Percentiles rank a stretch among this genome's conserved stretches.
These are phyloP conservation scores for Thalpophila matura DNA, from an alignment of 2,888 invertebrate genomes.

Conservation along the genomic window DNA sequence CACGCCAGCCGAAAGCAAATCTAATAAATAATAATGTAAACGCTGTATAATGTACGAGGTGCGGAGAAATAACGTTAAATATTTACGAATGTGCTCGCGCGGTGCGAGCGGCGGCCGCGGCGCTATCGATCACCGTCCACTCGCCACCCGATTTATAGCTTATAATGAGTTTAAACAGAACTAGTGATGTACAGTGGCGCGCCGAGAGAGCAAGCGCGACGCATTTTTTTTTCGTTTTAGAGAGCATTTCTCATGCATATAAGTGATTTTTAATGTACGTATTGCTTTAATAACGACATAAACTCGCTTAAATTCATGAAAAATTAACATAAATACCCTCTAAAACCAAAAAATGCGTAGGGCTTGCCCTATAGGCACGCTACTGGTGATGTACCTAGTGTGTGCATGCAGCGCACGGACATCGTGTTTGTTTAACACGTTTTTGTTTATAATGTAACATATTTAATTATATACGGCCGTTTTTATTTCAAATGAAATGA, in stretches of 20 bases:
- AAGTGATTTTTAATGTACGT: too few species aligned
- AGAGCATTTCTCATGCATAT: too few species aligned
- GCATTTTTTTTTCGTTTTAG: too few species aligned
- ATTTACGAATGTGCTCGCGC: conserved; percentile 43
- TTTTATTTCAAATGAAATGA: conserved; percentile 25
- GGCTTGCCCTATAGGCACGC: too few species aligned
- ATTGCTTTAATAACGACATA: too few species aligned
- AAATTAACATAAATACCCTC: too few species aligned
- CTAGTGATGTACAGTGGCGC: too few species aligned
- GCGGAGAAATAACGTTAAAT: conserved; percentile 47
- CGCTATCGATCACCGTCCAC: conserved; percentile 65
- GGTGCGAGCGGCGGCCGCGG: conserved; percentile 51
- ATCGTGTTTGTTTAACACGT: conserved; percentile 13
- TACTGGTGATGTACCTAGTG: too few species aligned
- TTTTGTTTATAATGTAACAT: conserved; percentile 30
- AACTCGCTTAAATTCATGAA: too few species aligned
- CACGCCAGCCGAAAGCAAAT: conserved; percentile 28
- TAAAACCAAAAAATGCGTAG: too few species aligned
- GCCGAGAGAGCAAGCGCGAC: too few species aligned
- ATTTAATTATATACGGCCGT: conserved; percentile 12
- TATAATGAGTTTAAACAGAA: conserved; percentile 65
- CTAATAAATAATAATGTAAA: conserved; percentile 60
- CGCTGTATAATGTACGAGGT: conserved; percentile 53
- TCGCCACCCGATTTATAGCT: conserved; percentile 65
- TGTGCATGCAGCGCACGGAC: too few species aligned